Conservation (phyloP, 2,113 vertebrate species). For the Rhineura floridana region DNA sequence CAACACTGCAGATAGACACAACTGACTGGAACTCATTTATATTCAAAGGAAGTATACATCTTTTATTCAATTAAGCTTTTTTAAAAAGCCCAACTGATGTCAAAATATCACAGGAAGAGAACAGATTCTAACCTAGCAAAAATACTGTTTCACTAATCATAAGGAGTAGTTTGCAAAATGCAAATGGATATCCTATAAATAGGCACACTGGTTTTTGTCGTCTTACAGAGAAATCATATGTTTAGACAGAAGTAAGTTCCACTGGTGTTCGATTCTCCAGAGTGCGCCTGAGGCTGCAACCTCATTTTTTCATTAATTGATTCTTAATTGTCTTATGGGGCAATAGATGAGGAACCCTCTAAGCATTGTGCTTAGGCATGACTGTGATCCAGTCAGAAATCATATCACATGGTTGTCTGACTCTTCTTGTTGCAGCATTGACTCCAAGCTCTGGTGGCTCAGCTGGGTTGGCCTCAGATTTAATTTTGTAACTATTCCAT, state of each 20-base stretch:
- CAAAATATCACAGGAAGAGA: background rate
- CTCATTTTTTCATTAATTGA: background rate
- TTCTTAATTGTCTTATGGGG: background rate
- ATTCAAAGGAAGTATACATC: conserved; percentile 9
- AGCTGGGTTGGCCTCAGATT: background rate
- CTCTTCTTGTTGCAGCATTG: background rate
- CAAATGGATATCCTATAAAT: background rate
- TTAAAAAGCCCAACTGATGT: background rate
- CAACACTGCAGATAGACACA: background rate
- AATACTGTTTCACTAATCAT: rapidly evolving
- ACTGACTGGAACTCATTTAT: conserved; percentile 19
- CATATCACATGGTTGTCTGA: background rate
- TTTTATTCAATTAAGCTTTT: background rate
- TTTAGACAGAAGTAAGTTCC: background rate
- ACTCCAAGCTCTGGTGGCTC: background rate
- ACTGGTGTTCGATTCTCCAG: background rate
- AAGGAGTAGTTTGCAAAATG: background rate
- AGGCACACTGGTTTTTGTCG: background rate
- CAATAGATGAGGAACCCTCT: too few species aligned
- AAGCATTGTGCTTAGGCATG: background rate
- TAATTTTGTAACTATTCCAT: background rate
- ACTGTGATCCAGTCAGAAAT: background rate
- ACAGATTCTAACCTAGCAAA: background rate
- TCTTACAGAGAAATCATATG: background rate
- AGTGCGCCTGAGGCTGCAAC: background rate